Percentiles rank a stretch among this genome's conserved stretches.
Conservation (phyloP, 2,113 vertebrate species). For the Salvelinus alpinus region DNA sequence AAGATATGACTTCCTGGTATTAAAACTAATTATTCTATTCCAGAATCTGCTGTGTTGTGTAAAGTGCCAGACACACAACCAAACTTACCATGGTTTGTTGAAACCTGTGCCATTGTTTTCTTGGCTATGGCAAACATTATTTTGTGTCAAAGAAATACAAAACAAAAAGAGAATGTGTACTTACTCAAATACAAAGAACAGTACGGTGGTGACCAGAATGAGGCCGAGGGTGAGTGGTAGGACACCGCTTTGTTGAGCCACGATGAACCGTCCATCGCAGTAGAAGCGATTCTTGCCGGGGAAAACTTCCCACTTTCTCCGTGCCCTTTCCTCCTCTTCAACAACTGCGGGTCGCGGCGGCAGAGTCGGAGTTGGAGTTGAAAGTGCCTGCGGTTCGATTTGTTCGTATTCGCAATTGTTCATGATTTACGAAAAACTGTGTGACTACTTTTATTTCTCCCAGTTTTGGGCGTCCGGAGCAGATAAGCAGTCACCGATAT, state of each 20-base stretch:
- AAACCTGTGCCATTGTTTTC: not conserved
- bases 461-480: slow-evolving; percentile 19
- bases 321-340: not conserved
- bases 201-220: slow-evolving; percentile 82
- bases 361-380: slow-evolving; percentile 55
- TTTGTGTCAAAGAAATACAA: not conserved
- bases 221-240: slow-evolving; percentile 88
- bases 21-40: not conserved
- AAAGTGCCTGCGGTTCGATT: slow-evolving; percentile 75
- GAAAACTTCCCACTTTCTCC: slow-evolving; percentile 86
- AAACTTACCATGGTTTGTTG: not conserved
- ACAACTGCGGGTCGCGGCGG: slow-evolving; percentile 42
- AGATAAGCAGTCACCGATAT: not conserved
- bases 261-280: slow-evolving; percentile 87
- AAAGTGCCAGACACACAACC: too few relatives aligned
- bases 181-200: slow-evolving; percentile 96
- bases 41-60: too few relatives aligned
- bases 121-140: too few relatives aligned
- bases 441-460: slow-evolving; percentile 5
- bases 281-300: slow-evolving; percentile 91
- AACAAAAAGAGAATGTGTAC: slow-evolving; percentile 46
- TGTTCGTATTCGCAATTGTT: slow-evolving; percentile 85
- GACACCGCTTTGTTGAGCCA: slow-evolving; percentile 86
- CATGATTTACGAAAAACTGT: slow-evolving; percentile 55
- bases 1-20: not conserved